Conservation (phyloP, 2,113 vertebrate species). For the Arothron firmamentum region DNA sequence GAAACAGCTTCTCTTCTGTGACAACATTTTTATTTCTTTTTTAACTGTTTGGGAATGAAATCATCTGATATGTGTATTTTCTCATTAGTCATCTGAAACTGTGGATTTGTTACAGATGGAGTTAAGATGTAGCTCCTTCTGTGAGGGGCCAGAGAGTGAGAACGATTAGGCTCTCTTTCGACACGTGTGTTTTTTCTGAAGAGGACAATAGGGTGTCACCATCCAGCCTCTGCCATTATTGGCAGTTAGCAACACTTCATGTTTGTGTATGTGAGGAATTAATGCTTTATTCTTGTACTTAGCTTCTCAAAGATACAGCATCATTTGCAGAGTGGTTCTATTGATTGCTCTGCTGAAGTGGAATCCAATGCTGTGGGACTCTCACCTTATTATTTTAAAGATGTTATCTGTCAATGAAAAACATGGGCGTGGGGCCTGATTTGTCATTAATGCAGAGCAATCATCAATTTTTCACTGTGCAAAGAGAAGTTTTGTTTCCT, state of each 20-base stretch:
- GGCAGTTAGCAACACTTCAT: background rate
- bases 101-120: background rate
- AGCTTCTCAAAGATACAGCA: constrained; percentile 7
- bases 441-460: background rate
- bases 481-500: constrained; percentile 2
- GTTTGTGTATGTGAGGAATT: background rate
- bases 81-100: background rate
- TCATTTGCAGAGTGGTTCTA: constrained; percentile 10
- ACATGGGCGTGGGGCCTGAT: background rate
- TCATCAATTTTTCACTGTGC: background rate
- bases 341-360: constrained; percentile 23
- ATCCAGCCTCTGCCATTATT: constrained; percentile 1
- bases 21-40: background rate
- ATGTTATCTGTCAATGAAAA: background rate
- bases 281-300: background rate
- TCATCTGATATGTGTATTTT: background rate
- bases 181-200: background rate
- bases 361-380: constrained; percentile 15
- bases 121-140: background rate
- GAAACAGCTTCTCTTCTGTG: background rate
- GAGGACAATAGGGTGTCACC: constrained; percentile 12
- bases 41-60: background rate
- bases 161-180: background rate
- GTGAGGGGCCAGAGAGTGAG: background rate
- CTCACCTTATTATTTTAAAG: constrained; percentile 2